These are phyloP conservation scores for Tachina grossa DNA, from an alignment of 2,888 invertebrate genomes.

Conservation along the genomic window DNA sequence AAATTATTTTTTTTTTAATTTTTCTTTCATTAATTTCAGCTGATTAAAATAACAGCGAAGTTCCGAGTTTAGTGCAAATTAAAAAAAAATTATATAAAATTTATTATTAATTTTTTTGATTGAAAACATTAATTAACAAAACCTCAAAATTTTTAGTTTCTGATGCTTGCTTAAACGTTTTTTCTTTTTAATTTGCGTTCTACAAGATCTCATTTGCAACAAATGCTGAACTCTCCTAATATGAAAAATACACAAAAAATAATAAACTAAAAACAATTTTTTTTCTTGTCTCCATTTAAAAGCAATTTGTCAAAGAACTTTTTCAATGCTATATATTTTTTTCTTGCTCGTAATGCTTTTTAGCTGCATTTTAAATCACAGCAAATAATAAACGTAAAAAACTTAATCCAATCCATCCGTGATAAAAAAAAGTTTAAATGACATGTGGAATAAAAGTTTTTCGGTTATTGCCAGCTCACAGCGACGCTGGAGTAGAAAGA, in stretches of 20 bases:
- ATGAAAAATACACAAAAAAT: neutral
- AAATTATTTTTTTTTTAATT: neutral
- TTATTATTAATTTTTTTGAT: too few species aligned
- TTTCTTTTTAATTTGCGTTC: too few species aligned
- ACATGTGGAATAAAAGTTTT: slow-evolving; percentile 51
- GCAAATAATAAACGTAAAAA: slow-evolving; percentile 29
- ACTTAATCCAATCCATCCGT: neutral
- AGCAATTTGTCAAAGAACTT: slow-evolving; percentile 33
- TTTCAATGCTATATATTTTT: neutral
- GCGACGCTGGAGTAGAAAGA: neutral
- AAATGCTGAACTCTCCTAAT: neutral
- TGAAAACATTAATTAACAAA: too few species aligned
- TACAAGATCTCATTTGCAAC: too few species aligned
- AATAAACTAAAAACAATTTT: neutral
- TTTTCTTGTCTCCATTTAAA: neutral
- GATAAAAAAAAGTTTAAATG: slow-evolving; percentile 34
- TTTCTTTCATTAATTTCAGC: neutral
- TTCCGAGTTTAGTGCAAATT: neutral
- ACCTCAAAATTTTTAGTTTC: too few species aligned
- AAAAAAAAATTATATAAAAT: too few species aligned
- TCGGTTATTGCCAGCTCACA: neutral
- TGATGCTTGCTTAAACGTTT: too few species aligned
- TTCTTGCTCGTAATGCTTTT: slow-evolving; percentile 1
- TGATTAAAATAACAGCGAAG: neutral
- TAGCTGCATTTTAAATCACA: slow-evolving; percentile 44